Evolutionary conservation across 2,113 vertebrate species (phyloP).

Genomic region (Tachysurus fulvidraco): DNA sequence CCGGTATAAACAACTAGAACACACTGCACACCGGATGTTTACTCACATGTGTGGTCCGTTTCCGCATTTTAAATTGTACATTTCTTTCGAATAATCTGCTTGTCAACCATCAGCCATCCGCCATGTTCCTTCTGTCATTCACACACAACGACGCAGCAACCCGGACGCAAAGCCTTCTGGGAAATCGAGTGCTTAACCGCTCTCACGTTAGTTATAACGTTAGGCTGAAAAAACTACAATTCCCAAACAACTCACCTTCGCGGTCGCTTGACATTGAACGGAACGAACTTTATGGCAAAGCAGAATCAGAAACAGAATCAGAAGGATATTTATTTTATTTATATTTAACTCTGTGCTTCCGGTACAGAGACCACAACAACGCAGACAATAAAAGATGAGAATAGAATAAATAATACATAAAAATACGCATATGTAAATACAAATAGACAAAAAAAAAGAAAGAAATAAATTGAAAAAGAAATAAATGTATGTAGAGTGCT

Average conservation of each 20-base stretch:
- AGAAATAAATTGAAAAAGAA: too few species aligned
- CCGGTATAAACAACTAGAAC: too few species aligned
- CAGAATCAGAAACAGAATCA: too few species aligned
- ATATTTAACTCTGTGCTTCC: too few species aligned
- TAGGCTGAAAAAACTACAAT: constrained; percentile 22
- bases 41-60: background rate
- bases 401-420: too few species aligned
- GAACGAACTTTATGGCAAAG: background rate
- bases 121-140: constrained; percentile 49
- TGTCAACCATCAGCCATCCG: background rate
- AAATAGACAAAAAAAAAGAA: too few species aligned
- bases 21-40: background rate
- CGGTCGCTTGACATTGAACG: background rate
- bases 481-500: too few species aligned
- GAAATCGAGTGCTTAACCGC: constrained; percentile 17
- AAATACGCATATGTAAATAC: too few species aligned
- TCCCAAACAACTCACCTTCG: constrained; percentile 20
- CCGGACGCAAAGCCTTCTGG: constrained; percentile 27
- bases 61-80: background rate
- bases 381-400: too few species aligned
- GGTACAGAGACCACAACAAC: too few species aligned
- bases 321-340: too few species aligned
- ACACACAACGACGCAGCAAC: background rate
- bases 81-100: background rate
- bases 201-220: background rate